Evolutionary conservation across 2,113 vertebrate species (phyloP).

Genomic region (Lophius piscatorius): DNA sequence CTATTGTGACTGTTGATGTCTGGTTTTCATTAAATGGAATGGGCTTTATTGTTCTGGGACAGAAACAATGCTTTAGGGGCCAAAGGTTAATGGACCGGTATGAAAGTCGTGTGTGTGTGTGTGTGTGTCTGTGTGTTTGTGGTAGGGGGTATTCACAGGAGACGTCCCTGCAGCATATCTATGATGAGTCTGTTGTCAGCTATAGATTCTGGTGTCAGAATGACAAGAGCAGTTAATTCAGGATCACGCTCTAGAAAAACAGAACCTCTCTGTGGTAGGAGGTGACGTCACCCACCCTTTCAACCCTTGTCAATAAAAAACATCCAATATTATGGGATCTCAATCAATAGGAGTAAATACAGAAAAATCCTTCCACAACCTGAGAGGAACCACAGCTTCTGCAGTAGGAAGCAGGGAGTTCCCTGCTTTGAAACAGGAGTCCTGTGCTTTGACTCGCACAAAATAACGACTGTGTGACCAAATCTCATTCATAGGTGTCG

Average conservation of each 20-base stretch:
- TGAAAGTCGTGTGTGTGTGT: too few species aligned
- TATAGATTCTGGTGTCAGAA: neutral
- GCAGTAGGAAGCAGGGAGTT: conserved; percentile 39
- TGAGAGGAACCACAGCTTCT: conserved; percentile 16
- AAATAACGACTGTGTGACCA: conserved; percentile 10
- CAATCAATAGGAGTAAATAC: conserved; percentile 49
- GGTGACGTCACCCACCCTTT: neutral
- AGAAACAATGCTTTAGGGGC: neutral
- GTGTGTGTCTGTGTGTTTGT: too few species aligned
- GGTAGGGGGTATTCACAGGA: too few species aligned
- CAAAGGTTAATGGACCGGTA: conserved; percentile 23
- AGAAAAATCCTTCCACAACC: conserved; percentile 27
- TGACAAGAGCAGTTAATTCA: conserved; percentile 26
- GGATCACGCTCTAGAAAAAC: neutral
- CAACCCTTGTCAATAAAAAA: conserved; percentile 1
- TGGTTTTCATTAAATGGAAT: neutral
- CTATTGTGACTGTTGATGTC: neutral
- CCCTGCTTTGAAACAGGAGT: conserved; percentile 26
- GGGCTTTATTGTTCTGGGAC: conserved; percentile 3
- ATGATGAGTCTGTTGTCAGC: neutral
- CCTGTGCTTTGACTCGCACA: neutral
- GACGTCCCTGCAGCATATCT: too few species aligned
- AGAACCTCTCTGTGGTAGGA: neutral
- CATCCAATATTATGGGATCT: conserved; percentile 6
- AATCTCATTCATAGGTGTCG: neutral